Percentiles rank a stretch among this genome's conserved stretches.
These are phyloP conservation scores for Hybognathus amarus DNA, from an alignment of 2,797 vertebrate genomes.

Conservation along the genomic window DNA sequence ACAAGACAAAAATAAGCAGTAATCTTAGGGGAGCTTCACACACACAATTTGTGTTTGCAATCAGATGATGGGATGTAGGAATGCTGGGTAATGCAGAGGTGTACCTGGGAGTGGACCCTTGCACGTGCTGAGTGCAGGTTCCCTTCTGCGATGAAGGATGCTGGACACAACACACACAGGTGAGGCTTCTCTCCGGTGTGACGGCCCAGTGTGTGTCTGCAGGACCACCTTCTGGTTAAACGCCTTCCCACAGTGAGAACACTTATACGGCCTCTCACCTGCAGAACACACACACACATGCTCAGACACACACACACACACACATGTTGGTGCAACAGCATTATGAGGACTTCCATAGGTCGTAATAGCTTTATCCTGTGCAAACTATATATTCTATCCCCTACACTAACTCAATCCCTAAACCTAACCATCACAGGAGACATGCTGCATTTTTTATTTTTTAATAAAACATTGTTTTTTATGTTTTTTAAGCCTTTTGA, in stretches of 20 bases:
- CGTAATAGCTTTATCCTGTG: no score
- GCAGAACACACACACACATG: conserved; percentile 26
- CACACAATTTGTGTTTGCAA: background rate
- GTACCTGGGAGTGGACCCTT: conserved; percentile 97
- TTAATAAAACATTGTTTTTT: no score
- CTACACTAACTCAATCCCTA: no score
- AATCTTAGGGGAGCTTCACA: no score
- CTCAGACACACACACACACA: background rate
- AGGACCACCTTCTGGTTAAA: conserved; percentile 99
- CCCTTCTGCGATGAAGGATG: conserved; percentile 98
- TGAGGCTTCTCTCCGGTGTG: conserved; percentile 98
- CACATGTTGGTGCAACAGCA: no score
- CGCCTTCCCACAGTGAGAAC: conserved; percentile 91
- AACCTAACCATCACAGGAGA: no score
- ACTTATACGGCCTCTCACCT: conserved; percentile 97
- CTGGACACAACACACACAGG: conserved; percentile 94
- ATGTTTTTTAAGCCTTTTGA: no score
- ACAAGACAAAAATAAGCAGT: no score
- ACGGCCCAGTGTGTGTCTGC: conserved; percentile 97
- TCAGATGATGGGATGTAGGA: no score
- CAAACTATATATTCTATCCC: no score
- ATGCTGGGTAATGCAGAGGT: background rate
- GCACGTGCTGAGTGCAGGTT: conserved; percentile 98
- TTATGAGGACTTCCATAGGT: no score
- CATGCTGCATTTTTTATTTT: no score